Evolutionary conservation across 2,888 invertebrate species (phyloP), one percentile per base, ranked within the genome.

Genomic region (Marronus borbonicus): DNA sequence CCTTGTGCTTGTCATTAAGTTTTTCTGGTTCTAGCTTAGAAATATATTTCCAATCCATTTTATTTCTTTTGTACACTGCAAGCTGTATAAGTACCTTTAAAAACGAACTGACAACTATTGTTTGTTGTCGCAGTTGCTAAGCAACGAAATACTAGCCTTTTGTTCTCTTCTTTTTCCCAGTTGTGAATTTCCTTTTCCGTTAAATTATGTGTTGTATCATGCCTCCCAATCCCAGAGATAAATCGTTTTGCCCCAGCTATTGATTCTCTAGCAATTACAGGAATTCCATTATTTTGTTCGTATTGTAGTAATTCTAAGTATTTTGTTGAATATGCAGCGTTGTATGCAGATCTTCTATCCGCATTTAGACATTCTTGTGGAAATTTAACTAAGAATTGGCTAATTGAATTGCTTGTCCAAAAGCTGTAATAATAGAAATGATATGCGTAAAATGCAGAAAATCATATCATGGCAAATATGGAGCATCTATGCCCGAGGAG

Each of bases 361-460:
- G 90, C 90, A 1, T 88, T 83, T 76, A 91, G 72, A 78, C 89
- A 86, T 76, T 90, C 91, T 86, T 96, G 95, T 0, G 98, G 97
- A 87, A 95, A 97, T 87, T 96, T 96, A 0, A 91, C 89, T 20
- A 98, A 85, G 0, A 92, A 52, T 90, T 91, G 0, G 96, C 96
- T 77, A 95, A 87, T 83, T 93, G 93, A 5, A 96, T 87, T 0
- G 96, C 92, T 89, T 95, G 94, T 0, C 95, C 95, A 20, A 97
- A 85, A 3, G 92, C 95, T 92, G 86, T 7, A 85, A 79, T 58
- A 78, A 58, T 8, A 2, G 8, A 44, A 8, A 44, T 5, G 5
- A 36, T 5, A 5, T 36, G 31, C 5, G 31, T 36, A 4, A 36
- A 36, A 36, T 36, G 5, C 5, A 36, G 31, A 36, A 5, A 36